Base-by-base conservation (phyloP, 2,797 vertebrate species). In the Botia kubotai region DNA sequence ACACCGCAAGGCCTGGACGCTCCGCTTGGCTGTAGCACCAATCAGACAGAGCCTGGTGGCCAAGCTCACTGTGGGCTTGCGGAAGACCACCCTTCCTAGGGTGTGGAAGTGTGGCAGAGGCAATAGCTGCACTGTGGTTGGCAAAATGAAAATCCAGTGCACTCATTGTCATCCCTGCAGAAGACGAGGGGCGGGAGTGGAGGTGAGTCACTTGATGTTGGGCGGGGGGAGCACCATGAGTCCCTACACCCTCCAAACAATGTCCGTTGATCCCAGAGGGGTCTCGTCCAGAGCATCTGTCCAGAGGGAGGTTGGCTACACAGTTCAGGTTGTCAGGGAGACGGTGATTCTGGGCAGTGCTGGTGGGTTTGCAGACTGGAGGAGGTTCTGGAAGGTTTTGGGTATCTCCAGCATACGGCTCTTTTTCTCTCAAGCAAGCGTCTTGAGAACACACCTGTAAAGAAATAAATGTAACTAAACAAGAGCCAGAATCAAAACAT, bases 371-470 rank as follows among this genome's bases (percentile, higher is more conserved):
- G 87, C 92, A 96, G 84, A 95, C 86, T 2, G 93, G 93, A 1
- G 94, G 96, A 0, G 96, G 96, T 68, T 96, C 94, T 0, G 96
- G 95, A 84, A 96, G 95, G 89, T 94, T 93, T 83, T 93, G 93
- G 0, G 95, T 95, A 75, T 92, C 94, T 1, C 95, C 95, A 0
- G 91, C 90, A 86, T 95, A 97, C 0, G 96, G 95, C 85, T 96
- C 89, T 67, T 96, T 96, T 87, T 95, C 95, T 91, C 93, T 96
- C 88, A 97, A 91, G 89, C 96, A 96, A 84, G 96, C 95, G n/a
- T 97, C 97, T 90, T 98, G 96, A 72, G 96, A 98, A 85, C 96
- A 98, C 0, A 94, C 96, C 97, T 98, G 89, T 0, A 6, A 7
- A 77, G 14, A 80, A 65, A 70, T 7, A 79, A 39, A 19, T 11